phyloP scores from a whole-genome alignment of 2,888 invertebrate species.

The Noctua pronuba region DNA sequence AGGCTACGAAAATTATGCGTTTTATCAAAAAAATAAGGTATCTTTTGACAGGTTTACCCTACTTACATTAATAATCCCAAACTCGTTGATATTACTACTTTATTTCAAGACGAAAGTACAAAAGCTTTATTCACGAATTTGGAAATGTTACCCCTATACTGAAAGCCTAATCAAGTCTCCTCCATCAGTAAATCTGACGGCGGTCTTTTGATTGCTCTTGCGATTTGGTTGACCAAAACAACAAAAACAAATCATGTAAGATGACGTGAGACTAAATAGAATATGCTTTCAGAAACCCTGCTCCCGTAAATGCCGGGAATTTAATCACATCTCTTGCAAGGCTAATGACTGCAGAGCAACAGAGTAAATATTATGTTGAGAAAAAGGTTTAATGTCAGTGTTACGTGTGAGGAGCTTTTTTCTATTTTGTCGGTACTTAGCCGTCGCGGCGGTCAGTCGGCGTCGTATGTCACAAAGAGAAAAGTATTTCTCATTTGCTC shows the following conservation, averaged over 20 bases:
- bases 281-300: constrained; percentile 4
- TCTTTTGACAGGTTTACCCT: not conserved
- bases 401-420: constrained; percentile 68
- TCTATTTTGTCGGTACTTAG: constrained; percentile 74
- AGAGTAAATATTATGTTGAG: constrained; percentile 58
- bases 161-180: not conserved
- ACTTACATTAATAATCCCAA: not conserved
- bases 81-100: not conserved
- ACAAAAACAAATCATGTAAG: constrained; percentile 14
- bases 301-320: constrained; percentile 58
- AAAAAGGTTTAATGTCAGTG: constrained; percentile 64
- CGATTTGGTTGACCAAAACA: constrained; percentile 12
- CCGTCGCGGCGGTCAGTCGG: constrained; percentile 74
- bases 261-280: constrained; percentile 7
- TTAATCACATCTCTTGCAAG: constrained; percentile 62
- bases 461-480: constrained; percentile 85
- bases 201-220: not conserved
- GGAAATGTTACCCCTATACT: not conserved
- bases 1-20: constrained; percentile 10
- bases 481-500: constrained; percentile 87
- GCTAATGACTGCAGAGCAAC: constrained; percentile 45
- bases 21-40: not conserved
- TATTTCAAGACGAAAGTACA: not conserved
- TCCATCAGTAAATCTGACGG: constrained; percentile 9
- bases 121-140: not conserved